Base-by-base conservation (phyloP, 2,888 invertebrate species). In the Nemapogon koenigi region DNA sequence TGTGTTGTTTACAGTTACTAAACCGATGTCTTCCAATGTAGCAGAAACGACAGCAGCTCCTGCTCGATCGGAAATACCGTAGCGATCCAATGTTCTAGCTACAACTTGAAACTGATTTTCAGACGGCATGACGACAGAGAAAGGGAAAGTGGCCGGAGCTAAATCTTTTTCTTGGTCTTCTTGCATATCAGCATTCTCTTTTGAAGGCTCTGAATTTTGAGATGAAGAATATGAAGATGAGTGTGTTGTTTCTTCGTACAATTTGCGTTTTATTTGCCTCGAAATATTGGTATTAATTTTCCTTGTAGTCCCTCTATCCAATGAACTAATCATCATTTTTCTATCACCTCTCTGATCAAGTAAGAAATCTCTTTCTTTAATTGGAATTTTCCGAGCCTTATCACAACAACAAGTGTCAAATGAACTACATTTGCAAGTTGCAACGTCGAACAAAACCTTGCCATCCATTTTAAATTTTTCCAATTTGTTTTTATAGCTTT, bases 191-290 rank as follows among this genome's bases (percentile, higher is more conserved):
- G n/a, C n/a, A n/a, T n/a, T n/a, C n/a, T n/a, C n/a, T n/a, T n/a
- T n/a, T n/a, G n/a, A n/a, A n/a, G n/a, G n/a, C n/a, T n/a, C n/a
- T n/a, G n/a, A n/a, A 28, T 13, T 28, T 8, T 13, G 28, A 28
- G 25, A 22, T 35, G 19, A 14, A 13, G 25, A 26, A 26, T 30
- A 16, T 26, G 15, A 26, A 26, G 37, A 29, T 26, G 29, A 26
- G 29, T 37, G 26, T 37, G 25, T 16, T 37, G 26, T 37, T 37
- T 37, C 37, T 29, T 37, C 16, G 28, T 37, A 37, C 26, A 37
- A 30, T 37, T 37, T 37, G 16, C 37, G 37, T 26, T 37, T 37
- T 37, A 37, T 30, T 28, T 13, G 29, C 19, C 37, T 37, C 30
- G 30, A 22, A 10, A 16, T 31, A 16, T n/a, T 31, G 11, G 15